Evolutionary conservation across 2,113 vertebrate species (phyloP).

Genomic region (Galeopterus variegatus): DNA sequence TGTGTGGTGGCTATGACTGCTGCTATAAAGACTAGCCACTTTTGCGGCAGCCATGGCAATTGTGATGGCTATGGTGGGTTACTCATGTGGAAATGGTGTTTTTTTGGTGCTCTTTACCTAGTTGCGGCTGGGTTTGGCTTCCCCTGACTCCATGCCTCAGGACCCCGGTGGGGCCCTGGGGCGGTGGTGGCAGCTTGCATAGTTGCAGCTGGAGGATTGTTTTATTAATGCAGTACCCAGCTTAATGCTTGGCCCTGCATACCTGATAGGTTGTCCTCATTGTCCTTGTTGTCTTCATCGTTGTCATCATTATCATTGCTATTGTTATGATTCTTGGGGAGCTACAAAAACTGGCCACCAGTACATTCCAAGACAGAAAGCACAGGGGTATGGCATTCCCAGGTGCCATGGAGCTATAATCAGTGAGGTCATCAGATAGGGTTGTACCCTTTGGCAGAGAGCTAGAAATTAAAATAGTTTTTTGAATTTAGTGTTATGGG

Average conservation of each 20-base stretch:
- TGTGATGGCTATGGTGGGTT: too few relatives aligned
- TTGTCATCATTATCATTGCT: neutral
- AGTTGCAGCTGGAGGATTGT: too few relatives aligned
- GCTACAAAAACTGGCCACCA: neutral
- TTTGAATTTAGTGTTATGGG: neutral
- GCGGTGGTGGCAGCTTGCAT: too few relatives aligned
- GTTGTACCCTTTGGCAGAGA: neutral
- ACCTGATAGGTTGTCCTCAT: neutral
- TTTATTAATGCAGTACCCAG: neutral
- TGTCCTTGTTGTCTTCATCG: neutral
- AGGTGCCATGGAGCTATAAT: neutral
- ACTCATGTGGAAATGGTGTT: too few relatives aligned
- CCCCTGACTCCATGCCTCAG: too few relatives aligned
- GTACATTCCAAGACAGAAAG: neutral
- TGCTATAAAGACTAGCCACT: too few relatives aligned
- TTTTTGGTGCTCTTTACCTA: too few relatives aligned
- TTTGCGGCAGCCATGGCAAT: too few relatives aligned
- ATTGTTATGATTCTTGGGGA: neutral
- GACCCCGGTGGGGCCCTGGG: too few relatives aligned
- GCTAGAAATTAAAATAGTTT: neutral
- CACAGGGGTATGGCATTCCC: neutral
- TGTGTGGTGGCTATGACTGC: too few relatives aligned
- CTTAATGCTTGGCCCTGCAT: rapidly evolving
- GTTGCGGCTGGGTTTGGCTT: too few relatives aligned
- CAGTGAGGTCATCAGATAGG: neutral